Base-by-base conservation (phyloP, 1,140 invertebrate species). In the Leptopilina clavipes region DNA sequence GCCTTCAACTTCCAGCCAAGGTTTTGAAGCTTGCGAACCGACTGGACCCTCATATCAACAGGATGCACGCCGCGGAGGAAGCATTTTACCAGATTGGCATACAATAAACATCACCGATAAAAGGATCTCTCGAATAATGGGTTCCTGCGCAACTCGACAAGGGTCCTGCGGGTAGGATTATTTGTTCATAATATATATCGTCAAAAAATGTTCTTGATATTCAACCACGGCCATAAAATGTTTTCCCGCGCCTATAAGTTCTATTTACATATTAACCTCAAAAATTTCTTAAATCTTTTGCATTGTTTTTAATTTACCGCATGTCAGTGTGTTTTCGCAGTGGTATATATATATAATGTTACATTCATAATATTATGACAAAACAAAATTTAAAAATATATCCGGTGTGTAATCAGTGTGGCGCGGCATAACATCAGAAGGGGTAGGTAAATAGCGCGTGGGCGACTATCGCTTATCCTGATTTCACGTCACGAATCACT, bases 1-100 rank as follows among this genome's bases (percentile, higher is more conserved):
- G 84, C 84, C 83, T 86, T 86, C 85, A 83, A 85, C 83, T 83
- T 81, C 75, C 76, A 74, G 48, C 77, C 81, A 79, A 84, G 82
- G 82, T 82, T 84, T 85, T 79, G 78, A 76, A 74, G 73, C 74
- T 72, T 76, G 72, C 74, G 75, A 79, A 79, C 52, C 65, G 52
- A 77, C 76, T 76, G 80, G 76, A 76, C 70, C 74, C 80, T 76
- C 52, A 65, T 75, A 80, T 81, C 76, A 77, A 76, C 79, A 77
- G 79, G 74, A 79, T 78, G 76, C 73, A 72, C 37, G 73, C 44
- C 43, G 72, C 76, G 74, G 65, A 76, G 76, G 79, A 79, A 82
- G 74, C 76, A 74, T 74, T 76, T 78, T 73, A 73, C 70, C 74
- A 70, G 59, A 78, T 78, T 78, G 73, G 73, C 75, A 19, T 65